These are phyloP conservation scores for Xanthia icteritia DNA, from an alignment of 2,888 invertebrate genomes.

Conservation along the genomic window DNA sequence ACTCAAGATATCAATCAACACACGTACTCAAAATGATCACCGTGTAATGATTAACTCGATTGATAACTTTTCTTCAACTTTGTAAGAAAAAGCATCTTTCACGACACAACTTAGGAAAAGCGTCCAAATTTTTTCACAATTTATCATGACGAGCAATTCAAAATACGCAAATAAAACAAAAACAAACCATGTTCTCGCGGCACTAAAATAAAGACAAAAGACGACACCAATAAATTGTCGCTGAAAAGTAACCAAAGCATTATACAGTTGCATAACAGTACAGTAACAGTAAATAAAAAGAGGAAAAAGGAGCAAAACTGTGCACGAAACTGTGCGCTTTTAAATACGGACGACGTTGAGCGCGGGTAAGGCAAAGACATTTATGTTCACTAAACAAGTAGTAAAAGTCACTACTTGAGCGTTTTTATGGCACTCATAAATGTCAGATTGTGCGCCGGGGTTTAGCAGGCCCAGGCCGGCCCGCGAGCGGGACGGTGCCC, in stretches of 20 bases:
- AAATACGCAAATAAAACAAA: slow-evolving; percentile 80
- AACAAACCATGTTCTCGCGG: slow-evolving; percentile 83
- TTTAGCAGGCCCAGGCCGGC: slow-evolving; percentile 80
- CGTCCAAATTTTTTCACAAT: slow-evolving; percentile 51
- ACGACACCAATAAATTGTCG: slow-evolving; percentile 85
- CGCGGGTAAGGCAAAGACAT: slow-evolving; percentile 90
- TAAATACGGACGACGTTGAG: slow-evolving; percentile 90
- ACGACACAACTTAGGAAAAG: slow-evolving; percentile 19
- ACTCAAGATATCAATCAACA: slow-evolving; percentile 75
- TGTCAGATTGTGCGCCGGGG: slow-evolving; percentile 90
- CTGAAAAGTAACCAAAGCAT: slow-evolving; percentile 89
- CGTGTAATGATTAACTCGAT: slow-evolving; percentile 64
- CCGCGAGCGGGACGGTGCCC: slow-evolving; percentile 76
- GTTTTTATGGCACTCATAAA: slow-evolving; percentile 91
- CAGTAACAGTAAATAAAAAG: slow-evolving; percentile 89
- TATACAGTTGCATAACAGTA: slow-evolving; percentile 90
- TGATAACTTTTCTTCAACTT: slow-evolving; percentile 34
- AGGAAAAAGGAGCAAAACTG: slow-evolving; percentile 87
- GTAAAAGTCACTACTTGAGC: slow-evolving; percentile 91
- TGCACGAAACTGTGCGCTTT: slow-evolving; percentile 89
- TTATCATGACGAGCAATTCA: slow-evolving; percentile 75
- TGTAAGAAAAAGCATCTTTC: slow-evolving; percentile 10
- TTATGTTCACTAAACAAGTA: slow-evolving; percentile 91
- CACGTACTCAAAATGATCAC: slow-evolving; percentile 67
- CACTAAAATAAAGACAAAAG: slow-evolving; percentile 88